Conservation (phyloP, 2,888 invertebrate genomes). For the Drosophila mayaguana region DNA sequence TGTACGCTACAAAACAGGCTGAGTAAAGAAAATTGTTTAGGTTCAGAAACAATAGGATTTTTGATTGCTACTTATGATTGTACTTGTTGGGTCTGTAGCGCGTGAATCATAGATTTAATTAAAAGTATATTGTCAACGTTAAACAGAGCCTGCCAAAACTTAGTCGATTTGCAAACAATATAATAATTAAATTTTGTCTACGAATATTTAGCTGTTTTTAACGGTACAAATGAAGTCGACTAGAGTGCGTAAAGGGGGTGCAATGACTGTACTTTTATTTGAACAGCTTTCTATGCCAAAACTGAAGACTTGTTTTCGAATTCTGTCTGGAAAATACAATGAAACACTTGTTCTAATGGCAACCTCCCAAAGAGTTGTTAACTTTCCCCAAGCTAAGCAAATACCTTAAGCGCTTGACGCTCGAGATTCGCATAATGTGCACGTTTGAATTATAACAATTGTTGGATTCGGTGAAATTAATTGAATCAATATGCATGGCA, state of each 20-base stretch:
- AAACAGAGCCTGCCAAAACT: background rate
- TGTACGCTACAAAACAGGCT: background rate
- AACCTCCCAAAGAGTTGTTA: conserved; percentile 39
- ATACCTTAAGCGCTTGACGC: conserved; percentile 32
- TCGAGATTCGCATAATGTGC: conserved; percentile 9
- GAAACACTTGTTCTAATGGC: conserved; percentile 63
- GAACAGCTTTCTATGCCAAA: conserved; percentile 26
- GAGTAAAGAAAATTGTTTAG: background rate
- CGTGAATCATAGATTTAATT: background rate
- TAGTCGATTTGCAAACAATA: conserved; percentile 1
- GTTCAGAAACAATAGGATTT: background rate
- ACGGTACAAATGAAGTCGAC: background rate
- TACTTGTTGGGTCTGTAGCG: background rate
- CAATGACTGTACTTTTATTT: conserved; percentile 30
- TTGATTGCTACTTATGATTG: background rate
- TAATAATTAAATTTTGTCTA: background rate
- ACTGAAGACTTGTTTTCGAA: background rate
- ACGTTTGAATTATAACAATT: conserved; percentile 30
- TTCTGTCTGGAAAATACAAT: conserved; percentile 24
- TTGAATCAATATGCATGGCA: conserved; percentile 52
- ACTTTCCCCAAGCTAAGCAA: conserved; percentile 63
- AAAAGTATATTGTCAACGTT: background rate
- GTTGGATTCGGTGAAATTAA: conserved; percentile 31
- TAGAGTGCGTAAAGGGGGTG: background rate
- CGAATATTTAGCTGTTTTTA: background rate